These are phyloP conservation scores for Nomada flava DNA, from an alignment of 2,888 invertebrate species.

Conservation along the genomic window DNA sequence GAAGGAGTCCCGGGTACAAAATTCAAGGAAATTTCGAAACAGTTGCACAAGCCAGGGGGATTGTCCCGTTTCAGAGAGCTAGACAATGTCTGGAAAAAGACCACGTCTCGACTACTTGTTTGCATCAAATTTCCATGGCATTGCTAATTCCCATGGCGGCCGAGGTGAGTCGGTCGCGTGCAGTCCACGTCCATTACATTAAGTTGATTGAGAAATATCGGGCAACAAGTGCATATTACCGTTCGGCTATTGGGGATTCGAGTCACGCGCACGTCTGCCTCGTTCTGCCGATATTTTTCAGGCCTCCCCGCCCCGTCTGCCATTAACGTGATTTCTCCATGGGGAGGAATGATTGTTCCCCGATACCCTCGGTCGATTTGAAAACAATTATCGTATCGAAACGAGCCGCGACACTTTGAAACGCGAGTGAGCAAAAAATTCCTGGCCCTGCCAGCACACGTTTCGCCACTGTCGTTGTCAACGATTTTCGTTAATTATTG, in stretches of 20 bases:
- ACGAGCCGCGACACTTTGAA: not conserved
- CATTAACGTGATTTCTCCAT: constrained; percentile 44
- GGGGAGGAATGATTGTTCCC: constrained; percentile 42
- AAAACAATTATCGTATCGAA: constrained; percentile 45
- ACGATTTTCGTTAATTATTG: too few relatives aligned
- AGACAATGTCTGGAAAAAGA: too few relatives aligned
- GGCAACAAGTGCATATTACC: constrained; percentile 56
- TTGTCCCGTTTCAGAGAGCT: too few relatives aligned
- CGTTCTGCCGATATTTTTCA: constrained; percentile 38
- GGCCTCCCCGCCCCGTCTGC: not conserved
- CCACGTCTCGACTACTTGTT: constrained; percentile 28
- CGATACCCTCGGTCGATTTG: constrained; percentile 25
- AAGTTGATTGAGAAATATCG: constrained; percentile 55
- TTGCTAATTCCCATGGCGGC: constrained; percentile 54
- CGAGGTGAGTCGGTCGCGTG: constrained; percentile 17
- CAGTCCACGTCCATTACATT: constrained; percentile 48
- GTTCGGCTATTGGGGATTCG: constrained; percentile 47
- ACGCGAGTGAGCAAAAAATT: too few relatives aligned
- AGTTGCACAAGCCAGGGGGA: too few relatives aligned
- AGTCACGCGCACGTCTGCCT: constrained; percentile 24
- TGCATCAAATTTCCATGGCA: constrained; percentile 46
- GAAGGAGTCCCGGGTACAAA: not conserved
- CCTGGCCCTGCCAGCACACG: too few relatives aligned
- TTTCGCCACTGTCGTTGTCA: too few relatives aligned
- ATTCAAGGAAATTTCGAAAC: not conserved